Base-by-base conservation (phyloP, 2,797 vertebrate genomes). In the Chrosomus eos region DNA sequence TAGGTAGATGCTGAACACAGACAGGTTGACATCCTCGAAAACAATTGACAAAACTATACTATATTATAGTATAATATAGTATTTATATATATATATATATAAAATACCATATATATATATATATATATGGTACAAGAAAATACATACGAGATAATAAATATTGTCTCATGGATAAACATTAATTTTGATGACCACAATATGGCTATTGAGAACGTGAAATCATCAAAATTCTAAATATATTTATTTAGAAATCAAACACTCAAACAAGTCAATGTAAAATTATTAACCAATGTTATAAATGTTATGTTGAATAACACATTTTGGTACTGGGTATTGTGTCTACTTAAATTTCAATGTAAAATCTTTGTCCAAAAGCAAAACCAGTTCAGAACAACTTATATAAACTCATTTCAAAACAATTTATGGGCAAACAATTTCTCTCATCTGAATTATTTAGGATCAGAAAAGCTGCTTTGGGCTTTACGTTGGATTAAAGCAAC, bases 401-500 rank as follows among this genome's bases (percentile, higher is more conserved):
- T 5, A 38, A 40, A 40, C 7, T 26, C 4, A 8, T 60, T 77
- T 77, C 8, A 71, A 72, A 81, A 43, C n/a, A 68, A 68, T 11
- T 19, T 8, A 38, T 53, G 21, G 4, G n/a, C 31, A 67, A 28
- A 71, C 7, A 38, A 26, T 19, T n/a, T 38, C 48, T 70, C 8
- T 53, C 21, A 66, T 28, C 9, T 14, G 5, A 26, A 64, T 48
- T n/a, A 48, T 66, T 64, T 74, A 36, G 55, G 19, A 67, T 33
- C 16, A 75, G 33, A 18, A 70, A 84, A 60, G 31, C 31, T 66
- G 64, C 11, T 84, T 43, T 84, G 51, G 51, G 64, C 3, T 70
- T 77, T 28, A 38, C 6, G 16, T 55, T 68, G 48, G 51, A 84
- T 71, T 78, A 60, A 84, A 78, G 31, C 3, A 28, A 68, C 72